Conservation (phyloP, 2,113 vertebrate genomes). For the Myotis brandtii region DNA sequence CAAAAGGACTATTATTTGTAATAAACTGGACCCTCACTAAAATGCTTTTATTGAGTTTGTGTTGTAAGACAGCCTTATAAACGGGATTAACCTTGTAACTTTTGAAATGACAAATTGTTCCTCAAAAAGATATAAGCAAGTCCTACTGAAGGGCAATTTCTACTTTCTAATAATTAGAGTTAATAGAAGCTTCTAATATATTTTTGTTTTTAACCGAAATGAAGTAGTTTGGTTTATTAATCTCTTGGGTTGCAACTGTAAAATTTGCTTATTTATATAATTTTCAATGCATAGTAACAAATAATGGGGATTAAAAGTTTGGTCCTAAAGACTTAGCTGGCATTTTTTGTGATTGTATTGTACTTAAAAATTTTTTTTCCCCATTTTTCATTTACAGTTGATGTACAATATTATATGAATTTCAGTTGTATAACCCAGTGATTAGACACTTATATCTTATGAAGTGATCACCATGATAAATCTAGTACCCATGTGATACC, state of each 20-base stretch:
- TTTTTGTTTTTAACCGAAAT: conserved; percentile 46
- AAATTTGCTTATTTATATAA: neutral
- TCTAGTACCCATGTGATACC: too few species aligned
- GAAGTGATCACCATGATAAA: too few species aligned
- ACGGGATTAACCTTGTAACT: neutral
- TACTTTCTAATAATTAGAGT: conserved; percentile 4
- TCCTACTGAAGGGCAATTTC: neutral
- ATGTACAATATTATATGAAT: too few species aligned
- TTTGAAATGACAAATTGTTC: neutral
- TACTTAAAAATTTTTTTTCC: too few species aligned
- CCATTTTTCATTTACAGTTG: too few species aligned
- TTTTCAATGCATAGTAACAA: neutral
- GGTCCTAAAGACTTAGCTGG: neutral
- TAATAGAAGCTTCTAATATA: neutral
- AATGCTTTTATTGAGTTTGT: neutral
- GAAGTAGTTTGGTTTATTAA: neutral
- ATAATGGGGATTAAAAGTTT: neutral
- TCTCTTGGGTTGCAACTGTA: neutral
- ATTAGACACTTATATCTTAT: too few species aligned
- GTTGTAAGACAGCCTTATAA: neutral
- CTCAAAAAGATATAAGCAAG: neutral
- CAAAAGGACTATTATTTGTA: neutral
- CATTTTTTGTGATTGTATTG: neutral
- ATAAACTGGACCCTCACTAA: neutral
- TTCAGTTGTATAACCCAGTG: too few species aligned